Conservation (phyloP, 1,140 invertebrate species). For the Aphidius ervi region DNA sequence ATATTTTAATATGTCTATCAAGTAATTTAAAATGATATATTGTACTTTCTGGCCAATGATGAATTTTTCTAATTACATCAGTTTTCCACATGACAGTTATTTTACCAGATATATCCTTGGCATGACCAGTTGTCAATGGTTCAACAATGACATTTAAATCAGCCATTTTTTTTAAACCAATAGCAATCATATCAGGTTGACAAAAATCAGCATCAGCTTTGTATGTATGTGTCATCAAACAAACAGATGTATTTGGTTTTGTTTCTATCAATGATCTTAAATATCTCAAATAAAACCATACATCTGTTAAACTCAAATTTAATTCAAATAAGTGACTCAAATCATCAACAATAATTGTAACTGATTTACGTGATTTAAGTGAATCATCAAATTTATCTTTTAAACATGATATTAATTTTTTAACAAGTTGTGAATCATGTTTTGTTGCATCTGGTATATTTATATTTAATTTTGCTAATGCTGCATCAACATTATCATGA, state of each 20-base stretch:
- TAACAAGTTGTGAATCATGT: conserved; percentile 42
- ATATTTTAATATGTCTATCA: conserved; percentile 67
- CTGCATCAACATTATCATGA: conserved; percentile 36
- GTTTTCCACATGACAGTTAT: conserved; percentile 54
- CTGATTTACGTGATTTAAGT: conserved; percentile 31
- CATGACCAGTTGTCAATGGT: conserved; percentile 62
- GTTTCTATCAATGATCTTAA: conserved; percentile 46
- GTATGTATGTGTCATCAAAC: conserved; percentile 53
- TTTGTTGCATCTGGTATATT: conserved; percentile 36
- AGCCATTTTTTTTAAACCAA: conserved; percentile 59
- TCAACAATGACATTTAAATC: conserved; percentile 62
- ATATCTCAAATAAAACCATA: conserved; percentile 56
- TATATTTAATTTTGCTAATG: conserved; percentile 31
- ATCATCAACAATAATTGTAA: conserved; percentile 64
- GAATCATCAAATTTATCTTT: conserved; percentile 36
- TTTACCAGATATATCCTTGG: conserved; percentile 65
- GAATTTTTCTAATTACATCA: conserved; percentile 47
- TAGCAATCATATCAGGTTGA: conserved; percentile 50
- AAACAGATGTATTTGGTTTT: conserved; percentile 46
- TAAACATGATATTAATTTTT: conserved; percentile 34
- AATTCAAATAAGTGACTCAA: conserved; percentile 65
- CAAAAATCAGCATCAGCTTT: conserved; percentile 52
- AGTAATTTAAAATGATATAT: conserved; percentile 65
- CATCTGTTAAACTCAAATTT: conserved; percentile 52
- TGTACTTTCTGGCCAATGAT: conserved; percentile 47